Evolutionary conservation across 2,797 vertebrate species (phyloP).

Genomic region (Poeciliopsis turneri): DNA sequence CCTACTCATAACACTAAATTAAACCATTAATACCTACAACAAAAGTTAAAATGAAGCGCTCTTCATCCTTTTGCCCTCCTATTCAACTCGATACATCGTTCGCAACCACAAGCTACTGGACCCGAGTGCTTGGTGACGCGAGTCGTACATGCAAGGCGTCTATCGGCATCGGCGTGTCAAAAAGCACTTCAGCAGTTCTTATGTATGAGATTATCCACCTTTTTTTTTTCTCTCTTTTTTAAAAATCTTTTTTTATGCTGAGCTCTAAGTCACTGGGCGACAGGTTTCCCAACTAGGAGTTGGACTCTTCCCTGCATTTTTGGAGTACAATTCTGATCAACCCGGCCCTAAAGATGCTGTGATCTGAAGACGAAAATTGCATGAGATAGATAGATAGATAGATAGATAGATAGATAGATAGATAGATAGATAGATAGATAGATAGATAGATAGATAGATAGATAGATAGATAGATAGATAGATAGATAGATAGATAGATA

Average conservation of each 20-base stretch:
- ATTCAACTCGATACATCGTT: conserved; percentile 14
- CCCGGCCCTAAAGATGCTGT: not conserved
- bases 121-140: conserved; percentile 3
- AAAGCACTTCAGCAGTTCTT: not conserved
- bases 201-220: not conserved
- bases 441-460: not conserved
- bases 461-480: not conserved
- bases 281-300: not conserved
- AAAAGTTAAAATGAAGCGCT: conserved; percentile 43
- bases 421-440: not conserved
- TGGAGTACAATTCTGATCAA: not conserved
- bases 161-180: not conserved
- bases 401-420: not conserved
- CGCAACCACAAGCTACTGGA: not conserved
- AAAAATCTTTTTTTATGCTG: not conserved
- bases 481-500: not conserved
- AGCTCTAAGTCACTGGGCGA: not conserved
- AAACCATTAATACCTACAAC: conserved; percentile 44
- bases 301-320: not conserved
- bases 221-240: not conserved
- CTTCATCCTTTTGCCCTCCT: conserved; percentile 17
- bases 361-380: no score
- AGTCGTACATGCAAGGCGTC: conserved; percentile 2
- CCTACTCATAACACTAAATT: conserved; percentile 36
- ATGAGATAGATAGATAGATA: not conserved